Percentiles rank a stretch among this genome's conserved stretches.
These are phyloP conservation scores for Drosophila anomalipes DNA, from an alignment of 2,888 invertebrate species.

Conservation along the genomic window DNA sequence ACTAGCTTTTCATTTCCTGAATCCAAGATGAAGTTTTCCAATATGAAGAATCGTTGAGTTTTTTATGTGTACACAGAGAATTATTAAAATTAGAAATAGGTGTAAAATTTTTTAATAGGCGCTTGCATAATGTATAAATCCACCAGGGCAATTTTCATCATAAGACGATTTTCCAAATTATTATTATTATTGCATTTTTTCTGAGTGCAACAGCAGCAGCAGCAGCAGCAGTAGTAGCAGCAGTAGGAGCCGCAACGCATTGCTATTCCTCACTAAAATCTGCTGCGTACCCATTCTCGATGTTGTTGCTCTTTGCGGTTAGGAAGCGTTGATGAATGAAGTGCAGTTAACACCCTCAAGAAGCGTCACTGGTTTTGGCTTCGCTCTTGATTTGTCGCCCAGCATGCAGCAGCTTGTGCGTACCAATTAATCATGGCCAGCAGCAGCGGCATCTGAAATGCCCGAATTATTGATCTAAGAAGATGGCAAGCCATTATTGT, in stretches of 20 bases:
- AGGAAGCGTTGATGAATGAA: conserved; percentile 80
- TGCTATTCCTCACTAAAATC: background rate
- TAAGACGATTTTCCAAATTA: background rate
- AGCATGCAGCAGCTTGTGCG: conserved; percentile 42
- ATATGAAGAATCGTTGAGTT: background rate
- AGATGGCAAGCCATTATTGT: conserved; percentile 36
- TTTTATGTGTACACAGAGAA: background rate
- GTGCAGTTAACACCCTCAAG: conserved; percentile 78
- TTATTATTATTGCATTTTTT: background rate
- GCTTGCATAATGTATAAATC: no score
- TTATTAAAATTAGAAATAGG: background rate
- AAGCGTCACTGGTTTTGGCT: conserved; percentile 48
- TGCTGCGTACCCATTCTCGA: conserved; percentile 7
- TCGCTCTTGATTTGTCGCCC: conserved; percentile 60
- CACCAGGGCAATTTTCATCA: accelerated
- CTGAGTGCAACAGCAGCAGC: conserved; percentile 17
- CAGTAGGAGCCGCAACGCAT: background rate
- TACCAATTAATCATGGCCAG: conserved; percentile 73
- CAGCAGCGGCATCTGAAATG: conserved; percentile 22
- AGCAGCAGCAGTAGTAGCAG: conserved; percentile 26
- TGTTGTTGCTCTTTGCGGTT: conserved; percentile 65
- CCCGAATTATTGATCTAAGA: background rate
- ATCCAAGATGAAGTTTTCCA: background rate
- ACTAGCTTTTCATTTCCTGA: background rate
- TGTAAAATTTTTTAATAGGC: background rate